Evolutionary conservation across 2,888 invertebrate species (phyloP).

Genomic region (Latrodectus elegans): DNA sequence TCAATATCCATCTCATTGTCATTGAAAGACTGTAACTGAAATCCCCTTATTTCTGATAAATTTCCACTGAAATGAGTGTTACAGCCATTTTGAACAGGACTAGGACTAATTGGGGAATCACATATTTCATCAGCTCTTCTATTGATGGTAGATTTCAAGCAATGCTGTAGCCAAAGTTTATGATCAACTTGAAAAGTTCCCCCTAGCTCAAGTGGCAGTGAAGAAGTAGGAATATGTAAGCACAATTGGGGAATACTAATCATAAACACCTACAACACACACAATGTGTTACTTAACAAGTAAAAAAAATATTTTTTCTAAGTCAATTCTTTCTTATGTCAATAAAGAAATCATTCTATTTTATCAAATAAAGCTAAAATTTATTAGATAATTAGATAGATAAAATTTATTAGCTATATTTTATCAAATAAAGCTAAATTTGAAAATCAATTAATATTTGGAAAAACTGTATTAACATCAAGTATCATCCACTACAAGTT

Average conservation of each 20-base stretch:
- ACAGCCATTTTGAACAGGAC: conserved; percentile 7
- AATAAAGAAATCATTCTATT: no score
- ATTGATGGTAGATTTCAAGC: conserved; percentile 78
- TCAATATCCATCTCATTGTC: conserved; percentile 55
- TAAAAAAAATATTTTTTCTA: no score
- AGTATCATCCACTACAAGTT: no score
- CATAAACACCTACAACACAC: conserved; percentile 82
- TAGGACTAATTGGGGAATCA: conserved; percentile 10
- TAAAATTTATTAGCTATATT: no score
- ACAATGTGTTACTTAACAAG: background rate
- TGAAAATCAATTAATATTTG: no score
- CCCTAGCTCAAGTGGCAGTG: conserved; percentile 91
- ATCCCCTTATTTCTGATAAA: conserved; percentile 13
- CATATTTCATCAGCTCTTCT: conserved; percentile 64
- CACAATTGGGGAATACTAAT: conserved; percentile 88
- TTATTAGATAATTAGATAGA: no score
- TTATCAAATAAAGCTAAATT: no score
- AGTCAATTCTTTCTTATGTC: no score
- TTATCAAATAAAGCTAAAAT: no score
- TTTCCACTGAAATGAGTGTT: conserved; percentile 14
- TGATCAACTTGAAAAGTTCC: conserved; percentile 89
- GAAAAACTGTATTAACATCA: no score
- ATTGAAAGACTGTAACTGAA: conserved; percentile 21
- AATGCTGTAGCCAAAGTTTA: conserved; percentile 87
- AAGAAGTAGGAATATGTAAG: conserved; percentile 90